Conservation (phyloP, 2,797 vertebrate genomes). For the Varecia variegata region DNA sequence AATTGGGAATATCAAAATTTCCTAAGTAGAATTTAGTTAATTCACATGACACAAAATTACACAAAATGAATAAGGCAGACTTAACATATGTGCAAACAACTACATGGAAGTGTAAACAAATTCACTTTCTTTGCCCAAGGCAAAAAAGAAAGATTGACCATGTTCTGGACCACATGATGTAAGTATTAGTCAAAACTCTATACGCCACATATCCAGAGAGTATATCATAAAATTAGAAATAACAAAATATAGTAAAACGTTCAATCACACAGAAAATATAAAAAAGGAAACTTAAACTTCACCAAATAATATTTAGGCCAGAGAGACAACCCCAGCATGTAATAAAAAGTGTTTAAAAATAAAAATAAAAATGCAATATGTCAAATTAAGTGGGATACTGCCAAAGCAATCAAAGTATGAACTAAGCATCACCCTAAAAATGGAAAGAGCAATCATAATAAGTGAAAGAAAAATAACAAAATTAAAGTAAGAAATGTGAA, state of each 20-base stretch:
- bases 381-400: not conserved
- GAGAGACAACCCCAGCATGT: not conserved
- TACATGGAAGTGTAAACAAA: not conserved
- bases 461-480: not conserved
- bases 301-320: not conserved
- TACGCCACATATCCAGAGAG: not conserved
- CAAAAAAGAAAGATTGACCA: not conserved
- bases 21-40: conserved; percentile 18
- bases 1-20: not conserved
- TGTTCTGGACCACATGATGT: not conserved
- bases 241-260: not conserved
- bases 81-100: not conserved
- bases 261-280: not conserved
- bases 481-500: not conserved
- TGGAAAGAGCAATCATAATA: not conserved
- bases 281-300: not conserved
- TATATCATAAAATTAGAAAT: conserved; percentile 3
- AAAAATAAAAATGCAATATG: not conserved
- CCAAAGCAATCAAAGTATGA: not conserved
- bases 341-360: not conserved
- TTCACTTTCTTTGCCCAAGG: not conserved
- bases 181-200: not conserved
- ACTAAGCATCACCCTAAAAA: not conserved
- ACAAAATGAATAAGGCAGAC: conserved; percentile 13
- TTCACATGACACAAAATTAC: not conserved